Evolutionary conservation across 2,888 invertebrate genomes (phyloP).

Genomic region (Branchellion lobata): DNA sequence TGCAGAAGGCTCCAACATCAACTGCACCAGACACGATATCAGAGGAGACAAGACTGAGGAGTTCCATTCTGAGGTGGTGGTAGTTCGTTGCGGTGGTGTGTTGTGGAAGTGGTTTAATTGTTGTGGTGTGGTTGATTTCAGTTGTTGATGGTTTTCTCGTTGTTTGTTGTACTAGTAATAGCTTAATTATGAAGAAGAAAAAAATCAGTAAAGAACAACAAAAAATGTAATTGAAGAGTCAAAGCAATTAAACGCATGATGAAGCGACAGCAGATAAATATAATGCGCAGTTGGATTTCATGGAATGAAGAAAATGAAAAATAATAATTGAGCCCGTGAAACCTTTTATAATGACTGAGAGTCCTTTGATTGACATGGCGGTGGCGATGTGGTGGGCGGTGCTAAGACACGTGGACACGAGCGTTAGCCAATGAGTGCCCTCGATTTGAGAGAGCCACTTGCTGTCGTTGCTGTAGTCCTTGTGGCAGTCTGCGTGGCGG

Average conservation of each 20-base stretch:
- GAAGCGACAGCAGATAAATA: background rate
- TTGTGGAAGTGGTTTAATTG: too few species aligned
- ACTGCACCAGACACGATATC: slow-evolving; percentile 77
- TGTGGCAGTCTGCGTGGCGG: slow-evolving; percentile 51
- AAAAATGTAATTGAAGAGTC: background rate
- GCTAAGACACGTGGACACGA: slow-evolving; percentile 76
- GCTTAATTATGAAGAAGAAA: background rate
- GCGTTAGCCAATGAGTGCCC: slow-evolving; percentile 77
- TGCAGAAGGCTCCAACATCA: slow-evolving; percentile 80
- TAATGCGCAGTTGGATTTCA: background rate
- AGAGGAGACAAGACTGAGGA: slow-evolving; percentile 82
- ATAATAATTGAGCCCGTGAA: too few species aligned
- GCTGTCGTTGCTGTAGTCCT: slow-evolving; percentile 58
- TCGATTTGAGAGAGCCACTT: slow-evolving; percentile 65
- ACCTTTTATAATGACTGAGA: slow-evolving; percentile 43
- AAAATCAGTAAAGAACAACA: background rate
- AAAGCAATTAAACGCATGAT: background rate
- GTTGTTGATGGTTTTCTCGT: background rate
- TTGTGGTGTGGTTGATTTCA: background rate
- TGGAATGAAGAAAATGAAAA: background rate
- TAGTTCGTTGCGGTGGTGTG: too few species aligned
- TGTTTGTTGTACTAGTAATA: too few species aligned
- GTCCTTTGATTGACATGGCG: slow-evolving; percentile 64
- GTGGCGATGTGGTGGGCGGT: slow-evolving; percentile 75
- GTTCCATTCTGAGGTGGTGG: slow-evolving; percentile 12